Evolutionary conservation across 1,140 invertebrate genomes (phyloP), one percentile per base, ranked within the genome.

Genomic region (Olivierus martensii): DNA sequence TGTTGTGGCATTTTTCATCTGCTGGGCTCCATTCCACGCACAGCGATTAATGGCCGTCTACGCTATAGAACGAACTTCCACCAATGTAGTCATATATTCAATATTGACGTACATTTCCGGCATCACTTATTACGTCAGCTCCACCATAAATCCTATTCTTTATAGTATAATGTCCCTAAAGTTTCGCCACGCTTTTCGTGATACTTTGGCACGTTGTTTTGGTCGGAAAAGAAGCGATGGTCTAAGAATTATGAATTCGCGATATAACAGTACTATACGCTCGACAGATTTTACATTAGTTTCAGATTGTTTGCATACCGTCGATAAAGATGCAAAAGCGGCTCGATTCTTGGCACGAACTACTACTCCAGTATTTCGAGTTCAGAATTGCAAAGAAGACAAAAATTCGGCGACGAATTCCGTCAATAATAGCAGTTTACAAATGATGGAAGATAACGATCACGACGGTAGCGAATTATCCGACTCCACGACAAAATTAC

Each of bases 21-120:
- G 89, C 69, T 96, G 90, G 88, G 87, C 88, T 1, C 91, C 91
- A 3, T 94, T 94, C 68, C 90, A 95, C 64, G 81, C 85, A 0
- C 91, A 96, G 19, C 72, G 87, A 10, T 68, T 90, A 4, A 60
- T 71, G 58, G 65, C 65, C 21, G 58, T 61, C 17, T 66, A 62
- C 49, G 85, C 60, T 82, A 80, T 35, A 71, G 74, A 51, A 65
- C 78, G 22, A 71, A 71, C 43, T 68, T 69, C 14, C 69, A 78
- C 64, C 83, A 77, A 68, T 66, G 76, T 52, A 28, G 73, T 77
- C 52, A 71, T 86, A 51, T 87, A 87, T 67, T 80, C 83, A 62
- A 79, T 80, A 71, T 73, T 91, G 37, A 67, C 63, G 46, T 82
- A 84, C 63, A 68, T 85, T 19, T 85, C 83, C 2, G 85, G 85